These are phyloP conservation scores for Embiotoca jacksoni DNA, from an alignment of 2,113 vertebrate genomes.

Conservation along the genomic window DNA sequence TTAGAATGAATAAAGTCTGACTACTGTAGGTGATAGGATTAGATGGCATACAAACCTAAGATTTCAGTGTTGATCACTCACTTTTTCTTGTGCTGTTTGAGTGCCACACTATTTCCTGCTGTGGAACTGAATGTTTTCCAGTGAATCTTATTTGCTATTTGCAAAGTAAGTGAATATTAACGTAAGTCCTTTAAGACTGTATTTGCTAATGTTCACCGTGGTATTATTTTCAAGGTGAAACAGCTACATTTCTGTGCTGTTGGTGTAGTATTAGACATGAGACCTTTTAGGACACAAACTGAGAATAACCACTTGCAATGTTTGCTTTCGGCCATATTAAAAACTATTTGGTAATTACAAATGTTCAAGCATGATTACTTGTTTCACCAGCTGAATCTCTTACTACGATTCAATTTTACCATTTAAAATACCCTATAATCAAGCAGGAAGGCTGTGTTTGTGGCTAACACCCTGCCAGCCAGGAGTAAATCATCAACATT, in stretches of 20 bases:
- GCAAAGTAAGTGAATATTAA: conserved; percentile 1
- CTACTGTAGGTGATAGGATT: not conserved
- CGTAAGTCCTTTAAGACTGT: not conserved
- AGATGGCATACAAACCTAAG: not conserved
- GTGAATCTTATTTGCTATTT: not conserved
- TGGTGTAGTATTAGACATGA: not conserved
- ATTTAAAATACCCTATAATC: conserved; percentile 11
- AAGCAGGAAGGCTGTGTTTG: not conserved
- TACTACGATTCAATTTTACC: conserved; percentile 4
- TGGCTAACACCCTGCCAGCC: conserved; percentile 26
- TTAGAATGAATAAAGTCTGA: not conserved
- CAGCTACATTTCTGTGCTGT: not conserved
- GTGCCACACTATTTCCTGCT: conserved; percentile 1
- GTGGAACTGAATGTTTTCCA: conserved; percentile 20
- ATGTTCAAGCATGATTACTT: conserved; percentile 18
- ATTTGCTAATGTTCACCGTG: not conserved
- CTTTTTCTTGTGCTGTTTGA: not conserved
- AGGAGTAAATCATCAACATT: conserved; percentile 45
- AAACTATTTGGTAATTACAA: conserved; percentile 21
- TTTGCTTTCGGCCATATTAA: not conserved
- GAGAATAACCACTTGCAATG: no score
- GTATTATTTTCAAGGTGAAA: not conserved
- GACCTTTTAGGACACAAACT: not conserved
- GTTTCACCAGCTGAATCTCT: not conserved
- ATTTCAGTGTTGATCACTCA: not conserved